Evolutionary conservation across 2,797 vertebrate genomes (phyloP).

Genomic region (Acanthis flammea): DNA sequence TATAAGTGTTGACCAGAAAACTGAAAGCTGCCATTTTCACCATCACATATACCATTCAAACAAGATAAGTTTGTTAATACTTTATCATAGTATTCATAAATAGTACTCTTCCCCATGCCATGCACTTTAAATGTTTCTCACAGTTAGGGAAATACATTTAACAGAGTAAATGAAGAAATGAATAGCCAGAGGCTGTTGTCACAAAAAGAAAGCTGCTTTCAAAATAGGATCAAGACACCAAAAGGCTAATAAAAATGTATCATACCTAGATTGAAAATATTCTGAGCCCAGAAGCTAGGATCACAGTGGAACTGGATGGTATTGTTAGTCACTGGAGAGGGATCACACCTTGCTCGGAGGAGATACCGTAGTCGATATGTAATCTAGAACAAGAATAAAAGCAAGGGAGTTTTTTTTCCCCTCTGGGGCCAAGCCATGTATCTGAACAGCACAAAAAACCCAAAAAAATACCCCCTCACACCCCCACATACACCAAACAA

Average conservation of each 20-base stretch:
- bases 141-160: neutral
- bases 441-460: neutral
- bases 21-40: neutral
- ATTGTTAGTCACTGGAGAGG: constrained; percentile 77
- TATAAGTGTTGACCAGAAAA: neutral
- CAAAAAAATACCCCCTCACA: neutral
- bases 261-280: constrained; percentile 84
- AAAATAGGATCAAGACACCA: neutral
- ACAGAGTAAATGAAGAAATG: neutral
- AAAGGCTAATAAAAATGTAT: neutral
- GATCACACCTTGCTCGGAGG: constrained; percentile 81
- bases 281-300: constrained; percentile 84
- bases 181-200: neutral
- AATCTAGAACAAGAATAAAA: constrained; percentile 71
- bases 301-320: constrained; percentile 84
- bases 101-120: neutral
- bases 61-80: neutral
- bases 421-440: neutral
- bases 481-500: rapidly evolving
- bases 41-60: neutral
- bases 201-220: neutral
- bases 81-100: neutral
- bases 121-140: neutral
- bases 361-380: constrained; percentile 78
- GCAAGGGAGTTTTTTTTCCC: neutral